These are phyloP conservation scores for Arctocebus calabarensis DNA, from an alignment of 2,797 vertebrate genomes.

Conservation along the genomic window DNA sequence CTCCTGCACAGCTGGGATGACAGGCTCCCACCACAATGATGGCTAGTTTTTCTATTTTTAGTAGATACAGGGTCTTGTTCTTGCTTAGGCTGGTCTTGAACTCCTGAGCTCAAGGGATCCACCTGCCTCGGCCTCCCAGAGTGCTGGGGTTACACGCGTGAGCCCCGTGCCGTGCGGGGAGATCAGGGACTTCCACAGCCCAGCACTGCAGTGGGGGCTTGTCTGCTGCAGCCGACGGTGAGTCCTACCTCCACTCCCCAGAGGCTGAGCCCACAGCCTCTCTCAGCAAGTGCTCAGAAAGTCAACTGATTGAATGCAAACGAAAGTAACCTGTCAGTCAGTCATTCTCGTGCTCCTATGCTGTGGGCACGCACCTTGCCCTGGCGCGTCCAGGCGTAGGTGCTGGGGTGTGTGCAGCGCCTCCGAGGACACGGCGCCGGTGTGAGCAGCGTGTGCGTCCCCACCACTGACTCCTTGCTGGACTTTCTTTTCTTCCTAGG, in stretches of 20 bases:
- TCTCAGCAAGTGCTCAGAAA: conserved; percentile 16
- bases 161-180: not conserved
- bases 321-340: not conserved
- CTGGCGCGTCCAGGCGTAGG: not conserved
- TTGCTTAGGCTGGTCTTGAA: no score
- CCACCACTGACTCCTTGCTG: not conserved
- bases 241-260: not conserved
- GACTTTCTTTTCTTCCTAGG: not conserved
- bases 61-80: no score
- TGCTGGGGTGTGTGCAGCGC: not conserved
- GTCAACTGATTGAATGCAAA: conserved; percentile 21
- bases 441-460: not conserved
- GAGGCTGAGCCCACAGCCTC: not conserved
- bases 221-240: not conserved
- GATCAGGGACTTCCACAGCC: not conserved
- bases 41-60: no score
- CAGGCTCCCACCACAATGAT: no score
- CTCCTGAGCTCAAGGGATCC: no score
- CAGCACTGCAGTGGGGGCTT: not conserved
- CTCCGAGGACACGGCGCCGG: not conserved
- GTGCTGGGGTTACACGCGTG: no score
- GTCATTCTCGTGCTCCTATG: no score
- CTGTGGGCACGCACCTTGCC: not conserved
- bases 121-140: no score
- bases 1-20: no score